Conservation (phyloP, 1,140 invertebrate genomes). For the Helicoverpa armigera region DNA sequence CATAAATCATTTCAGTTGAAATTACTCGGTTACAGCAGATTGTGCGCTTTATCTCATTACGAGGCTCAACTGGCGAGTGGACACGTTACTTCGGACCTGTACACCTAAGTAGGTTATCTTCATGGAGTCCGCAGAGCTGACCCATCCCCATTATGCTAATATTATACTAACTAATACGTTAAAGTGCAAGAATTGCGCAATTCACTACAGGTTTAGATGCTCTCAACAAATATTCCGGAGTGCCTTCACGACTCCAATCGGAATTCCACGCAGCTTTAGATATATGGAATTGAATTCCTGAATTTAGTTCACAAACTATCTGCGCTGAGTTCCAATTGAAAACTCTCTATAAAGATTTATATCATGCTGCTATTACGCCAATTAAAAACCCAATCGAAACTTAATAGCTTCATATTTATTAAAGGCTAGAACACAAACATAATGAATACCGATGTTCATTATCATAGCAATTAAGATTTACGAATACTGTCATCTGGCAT, state of each 20-base stretch:
- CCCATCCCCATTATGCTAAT: slow-evolving; percentile 30
- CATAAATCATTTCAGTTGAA: slow-evolving; percentile 47
- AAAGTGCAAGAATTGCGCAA: slow-evolving; percentile 48
- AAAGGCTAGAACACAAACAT: no score
- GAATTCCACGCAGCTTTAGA: background rate
- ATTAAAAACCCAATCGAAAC: no score
- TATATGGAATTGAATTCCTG: background rate
- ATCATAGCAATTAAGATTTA: no score
- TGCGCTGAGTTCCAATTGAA: background rate
- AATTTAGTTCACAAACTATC: background rate
- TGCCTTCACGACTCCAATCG: background rate
- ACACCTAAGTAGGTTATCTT: slow-evolving; percentile 7
- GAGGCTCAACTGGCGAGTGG: background rate
- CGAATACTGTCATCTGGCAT: no score
- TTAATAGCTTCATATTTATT: no score
- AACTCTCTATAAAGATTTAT: background rate
- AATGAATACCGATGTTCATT: no score
- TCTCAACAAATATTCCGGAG: background rate
- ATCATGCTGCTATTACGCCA: no score
- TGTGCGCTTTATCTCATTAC: slow-evolving; percentile 32
- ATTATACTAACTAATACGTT: slow-evolving; percentile 30
- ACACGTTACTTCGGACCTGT: background rate
- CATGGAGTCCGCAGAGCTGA: background rate
- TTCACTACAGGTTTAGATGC: slow-evolving; percentile 34
- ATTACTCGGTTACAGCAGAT: slow-evolving; percentile 37